These are phyloP conservation scores for Petromus typicus DNA, from an alignment of 2,113 vertebrate genomes.

Conservation along the genomic window DNA sequence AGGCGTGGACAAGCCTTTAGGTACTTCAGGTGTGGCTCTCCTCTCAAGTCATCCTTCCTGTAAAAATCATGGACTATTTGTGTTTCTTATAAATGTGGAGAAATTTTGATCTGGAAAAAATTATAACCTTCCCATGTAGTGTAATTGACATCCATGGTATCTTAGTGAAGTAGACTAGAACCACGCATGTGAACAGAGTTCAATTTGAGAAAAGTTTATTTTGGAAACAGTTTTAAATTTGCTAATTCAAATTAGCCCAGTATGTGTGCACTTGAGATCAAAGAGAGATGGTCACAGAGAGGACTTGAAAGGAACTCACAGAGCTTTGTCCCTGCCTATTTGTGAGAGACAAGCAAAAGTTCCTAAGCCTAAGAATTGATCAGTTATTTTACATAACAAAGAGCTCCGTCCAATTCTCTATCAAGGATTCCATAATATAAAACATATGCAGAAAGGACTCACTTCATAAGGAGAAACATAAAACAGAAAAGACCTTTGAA, in stretches of 20 bases:
- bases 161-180: background rate
- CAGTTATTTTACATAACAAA: background rate
- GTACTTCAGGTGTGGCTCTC: background rate
- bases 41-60: background rate
- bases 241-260: background rate
- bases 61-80: background rate
- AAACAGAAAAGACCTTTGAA: background rate
- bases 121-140: background rate
- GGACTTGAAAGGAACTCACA: background rate
- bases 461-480: background rate
- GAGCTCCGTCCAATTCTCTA: background rate
- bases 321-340: background rate
- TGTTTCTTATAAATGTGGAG: background rate
- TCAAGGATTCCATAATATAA: background rate
- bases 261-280: background rate
- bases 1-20: accelerated
- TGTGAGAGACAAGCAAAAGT: background rate
- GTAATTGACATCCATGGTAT: background rate
- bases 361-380: background rate
- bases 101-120: background rate
- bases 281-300: background rate
- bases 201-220: conserved; percentile 21
- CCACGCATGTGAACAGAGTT: background rate
- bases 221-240: background rate
- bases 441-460: background rate